Evolutionary conservation across 2,888 invertebrate genomes (phyloP), one percentile per base, ranked within the genome.

Genomic region (Oithona nana): DNA sequence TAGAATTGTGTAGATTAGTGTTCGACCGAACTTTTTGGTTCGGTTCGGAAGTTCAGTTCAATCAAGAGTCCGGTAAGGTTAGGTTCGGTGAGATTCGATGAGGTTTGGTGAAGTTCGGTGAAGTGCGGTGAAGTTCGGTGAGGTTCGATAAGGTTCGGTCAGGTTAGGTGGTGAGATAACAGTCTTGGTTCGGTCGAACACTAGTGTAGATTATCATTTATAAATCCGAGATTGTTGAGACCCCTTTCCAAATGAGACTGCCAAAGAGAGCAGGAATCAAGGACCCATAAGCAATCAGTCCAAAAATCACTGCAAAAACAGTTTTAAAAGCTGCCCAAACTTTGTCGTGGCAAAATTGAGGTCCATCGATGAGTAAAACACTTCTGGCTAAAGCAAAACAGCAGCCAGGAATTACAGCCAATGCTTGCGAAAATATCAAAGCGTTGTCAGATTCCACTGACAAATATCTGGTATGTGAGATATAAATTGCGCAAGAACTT

Each of bases 401-500:
- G 39, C 39, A 39, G 39, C 59, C 59, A 13, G 59, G 59, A 24
- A 59, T 50, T 16, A 59, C 49, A 26, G 28, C 39, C n/a, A 59
- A 28, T n/a, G 50, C 24, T 4, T 49, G 50, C 39, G 59, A 50
- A 6, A 59, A 49, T n/a, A 59, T 50, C 1, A 59, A 49, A 20
- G 59, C 59, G 28, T 59, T 50, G 1, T 48, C 4, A 1, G 59
- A 48, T 20, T 39, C 29, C 3, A 24, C 24, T 8, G 49, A 48
- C 3, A 59, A 29, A 13, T 59, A 24, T 49, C 49, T 48, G 28
- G 59, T 28, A 3, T 26, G 26, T 20, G 24, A 50, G 16, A 59
- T 13, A 50, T 59, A 59, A 1, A 59, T 16, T 16, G 59, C 49
- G 20, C 48, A 39, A 24, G 28, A 22, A 28, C 26, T 50, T 20